A percentile compares a stretch with the other conserved stretches of the same genome.
These are phyloP conservation scores for Semicossyphus pulcher DNA, from an alignment of 2,113 vertebrate genomes.

Conservation along the genomic window DNA sequence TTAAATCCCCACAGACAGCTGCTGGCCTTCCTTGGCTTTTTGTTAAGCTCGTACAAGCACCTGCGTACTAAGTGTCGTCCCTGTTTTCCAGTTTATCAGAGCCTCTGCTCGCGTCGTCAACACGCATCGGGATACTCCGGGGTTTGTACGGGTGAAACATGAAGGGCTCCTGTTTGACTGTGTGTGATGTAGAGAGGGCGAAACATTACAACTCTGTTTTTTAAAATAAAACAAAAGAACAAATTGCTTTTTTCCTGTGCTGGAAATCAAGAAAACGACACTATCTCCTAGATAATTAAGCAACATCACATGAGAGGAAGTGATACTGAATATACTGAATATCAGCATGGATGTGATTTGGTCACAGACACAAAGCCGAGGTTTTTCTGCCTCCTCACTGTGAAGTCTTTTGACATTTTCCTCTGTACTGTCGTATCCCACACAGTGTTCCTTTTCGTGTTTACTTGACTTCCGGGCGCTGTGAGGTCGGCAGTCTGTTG, in stretches of 20 bases:
- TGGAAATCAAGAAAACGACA: too few relatives aligned
- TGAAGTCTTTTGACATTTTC: too few relatives aligned
- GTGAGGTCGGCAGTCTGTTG: too few relatives aligned
- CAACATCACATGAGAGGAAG: too few relatives aligned
- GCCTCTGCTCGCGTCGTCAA: conserved; percentile 28
- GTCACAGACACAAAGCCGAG: too few relatives aligned
- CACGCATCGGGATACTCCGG: conserved; percentile 12
- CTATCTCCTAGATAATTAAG: too few relatives aligned
- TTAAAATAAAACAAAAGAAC: conserved; percentile 18
- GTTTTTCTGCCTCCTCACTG: too few relatives aligned
- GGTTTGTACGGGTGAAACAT: conserved; percentile 29
- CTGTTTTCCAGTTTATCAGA: conserved; percentile 40
- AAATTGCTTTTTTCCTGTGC: not conserved
- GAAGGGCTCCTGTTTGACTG: conserved; percentile 18
- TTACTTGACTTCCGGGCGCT: too few relatives aligned
- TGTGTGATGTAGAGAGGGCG: conserved; percentile 16
- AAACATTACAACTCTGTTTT: conserved; percentile 1
- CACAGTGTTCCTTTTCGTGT: too few relatives aligned
- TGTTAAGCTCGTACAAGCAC: conserved; percentile 64
- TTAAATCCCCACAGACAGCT: conserved; percentile 70
- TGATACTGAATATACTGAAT: too few relatives aligned
- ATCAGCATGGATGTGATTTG: too few relatives aligned
- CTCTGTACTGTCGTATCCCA: too few relatives aligned
- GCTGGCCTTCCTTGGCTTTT: conserved; percentile 71
- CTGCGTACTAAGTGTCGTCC: conserved; percentile 68